Evolutionary conservation across 1,140 invertebrate species (phyloP).

Genomic region (Saxidomus purpurata): DNA sequence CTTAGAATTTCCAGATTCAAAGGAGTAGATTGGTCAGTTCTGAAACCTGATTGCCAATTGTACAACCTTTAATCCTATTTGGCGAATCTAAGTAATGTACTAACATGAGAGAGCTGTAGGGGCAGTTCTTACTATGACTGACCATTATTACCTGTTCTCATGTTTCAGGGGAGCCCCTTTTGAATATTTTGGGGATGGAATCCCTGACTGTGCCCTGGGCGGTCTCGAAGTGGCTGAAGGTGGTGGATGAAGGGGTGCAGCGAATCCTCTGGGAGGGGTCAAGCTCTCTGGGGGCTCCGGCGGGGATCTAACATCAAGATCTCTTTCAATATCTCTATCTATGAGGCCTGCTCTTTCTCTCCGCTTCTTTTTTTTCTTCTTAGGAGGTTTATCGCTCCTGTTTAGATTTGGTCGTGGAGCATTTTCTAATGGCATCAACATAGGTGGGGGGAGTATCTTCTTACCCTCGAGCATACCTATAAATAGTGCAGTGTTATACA

Average conservation of each 20-base stretch:
- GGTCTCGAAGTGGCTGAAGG: constrained; percentile 72
- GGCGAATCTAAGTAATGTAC: too few relatives aligned
- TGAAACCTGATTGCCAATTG: background rate
- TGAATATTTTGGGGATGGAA: constrained; percentile 77
- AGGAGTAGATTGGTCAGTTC: too few relatives aligned
- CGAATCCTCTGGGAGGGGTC: constrained; percentile 78
- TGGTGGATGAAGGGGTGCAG: constrained; percentile 81
- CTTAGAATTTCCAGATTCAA: too few relatives aligned
- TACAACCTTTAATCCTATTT: too few relatives aligned
- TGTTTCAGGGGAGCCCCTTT: constrained; percentile 78
- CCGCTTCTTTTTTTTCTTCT: constrained; percentile 81
- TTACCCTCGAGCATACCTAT: constrained; percentile 79
- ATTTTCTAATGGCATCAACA: constrained; percentile 81
- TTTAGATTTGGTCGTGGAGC: constrained; percentile 76
- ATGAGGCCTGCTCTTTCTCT: constrained; percentile 53
- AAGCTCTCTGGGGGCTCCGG: constrained; percentile 77
- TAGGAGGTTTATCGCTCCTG: constrained; percentile 70
- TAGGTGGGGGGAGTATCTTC: constrained; percentile 77
- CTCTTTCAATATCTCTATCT: constrained; percentile 76
- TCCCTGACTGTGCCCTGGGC: constrained; percentile 72
- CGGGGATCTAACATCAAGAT: constrained; percentile 74
- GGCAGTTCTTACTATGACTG: too few relatives aligned
- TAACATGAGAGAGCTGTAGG: too few relatives aligned
- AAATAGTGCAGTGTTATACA: too few relatives aligned
- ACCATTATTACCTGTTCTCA: constrained; percentile 64